Percentiles rank a stretch among this genome's conserved stretches.
Evolutionary conservation across 2,113 vertebrate species (phyloP).

Genomic region (Antechinus flavipes): DNA sequence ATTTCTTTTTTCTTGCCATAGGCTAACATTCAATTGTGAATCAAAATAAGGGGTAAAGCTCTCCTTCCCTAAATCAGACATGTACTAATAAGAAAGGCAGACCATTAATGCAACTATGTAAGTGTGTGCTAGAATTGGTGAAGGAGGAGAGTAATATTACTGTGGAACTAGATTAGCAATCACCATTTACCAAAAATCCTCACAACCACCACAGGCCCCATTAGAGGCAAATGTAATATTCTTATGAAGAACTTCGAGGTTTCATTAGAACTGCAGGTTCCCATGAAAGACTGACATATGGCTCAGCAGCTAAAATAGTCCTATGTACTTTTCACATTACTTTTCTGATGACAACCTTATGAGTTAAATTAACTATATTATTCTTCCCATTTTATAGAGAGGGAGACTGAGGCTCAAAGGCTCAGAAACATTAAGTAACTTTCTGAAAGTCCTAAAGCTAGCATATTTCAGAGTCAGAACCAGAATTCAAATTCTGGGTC

Average conservation of each 20-base stretch:
- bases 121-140: not conserved
- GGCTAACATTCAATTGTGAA: slow-evolving; percentile 30
- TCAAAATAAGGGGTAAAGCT: slow-evolving; percentile 34
- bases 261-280: not conserved
- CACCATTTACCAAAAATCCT: not conserved
- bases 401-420: not conserved
- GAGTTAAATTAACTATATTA: not conserved
- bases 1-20: slow-evolving; percentile 22
- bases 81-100: slow-evolving; percentile 39
- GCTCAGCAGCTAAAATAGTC: not conserved
- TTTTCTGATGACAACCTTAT: not conserved
- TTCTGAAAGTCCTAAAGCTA: not conserved
- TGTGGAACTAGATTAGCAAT: not conserved
- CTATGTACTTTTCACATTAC: not conserved
- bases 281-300: not conserved
- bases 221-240: slow-evolving; percentile 9
- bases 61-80: slow-evolving; percentile 34
- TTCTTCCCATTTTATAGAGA: slow-evolving; percentile 40
- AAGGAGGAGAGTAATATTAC: slow-evolving; percentile 2
- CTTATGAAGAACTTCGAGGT: slow-evolving; percentile 41
- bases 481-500: not conserved
- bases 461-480: not conserved
- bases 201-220: not conserved
- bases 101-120: not conserved
- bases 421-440: not conserved